Evolutionary conservation across 30 jellyfish, hydroid and myxozoan species (phyloP).

Genomic region (Nemopilema nomurai): DNA sequence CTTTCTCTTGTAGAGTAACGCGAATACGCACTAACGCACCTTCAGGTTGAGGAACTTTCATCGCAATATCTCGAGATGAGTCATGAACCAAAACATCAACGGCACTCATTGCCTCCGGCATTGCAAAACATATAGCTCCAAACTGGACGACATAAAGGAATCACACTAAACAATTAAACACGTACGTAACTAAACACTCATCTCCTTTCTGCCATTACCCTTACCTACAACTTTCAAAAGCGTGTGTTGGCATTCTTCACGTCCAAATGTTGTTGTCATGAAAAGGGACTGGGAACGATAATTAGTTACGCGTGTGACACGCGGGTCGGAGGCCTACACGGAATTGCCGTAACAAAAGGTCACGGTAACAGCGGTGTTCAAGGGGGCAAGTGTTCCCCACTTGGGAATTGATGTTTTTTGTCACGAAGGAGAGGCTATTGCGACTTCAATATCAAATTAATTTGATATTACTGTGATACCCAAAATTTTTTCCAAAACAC

Average conservation of each 20-base stretch:
- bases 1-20: background rate
- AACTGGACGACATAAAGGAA: background rate
- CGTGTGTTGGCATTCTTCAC: constrained; percentile 65
- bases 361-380: too few species aligned
- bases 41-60: constrained; percentile 15
- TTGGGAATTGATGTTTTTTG: too few species aligned
- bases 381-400: too few species aligned
- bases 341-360: background rate
- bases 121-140: background rate
- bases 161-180: background rate
- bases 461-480: too few species aligned
- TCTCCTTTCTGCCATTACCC: background rate
- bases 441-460: too few species aligned
- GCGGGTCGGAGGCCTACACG: background rate
- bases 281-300: constrained; percentile 43
- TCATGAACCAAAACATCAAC: constrained; percentile 29
- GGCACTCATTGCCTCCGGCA: constrained; percentile 46
- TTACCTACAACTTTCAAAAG: background rate
- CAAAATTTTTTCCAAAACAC: too few species aligned
- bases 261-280: constrained; percentile 33
- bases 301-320: constrained; percentile 13
- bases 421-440: too few species aligned
- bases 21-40: constrained; percentile 9
- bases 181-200: background rate
- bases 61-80: constrained; percentile 27